These are phyloP conservation scores for Cataglyphis rosenhaueri DNA, from an alignment of 2,888 invertebrate genomes.

Conservation along the genomic window DNA sequence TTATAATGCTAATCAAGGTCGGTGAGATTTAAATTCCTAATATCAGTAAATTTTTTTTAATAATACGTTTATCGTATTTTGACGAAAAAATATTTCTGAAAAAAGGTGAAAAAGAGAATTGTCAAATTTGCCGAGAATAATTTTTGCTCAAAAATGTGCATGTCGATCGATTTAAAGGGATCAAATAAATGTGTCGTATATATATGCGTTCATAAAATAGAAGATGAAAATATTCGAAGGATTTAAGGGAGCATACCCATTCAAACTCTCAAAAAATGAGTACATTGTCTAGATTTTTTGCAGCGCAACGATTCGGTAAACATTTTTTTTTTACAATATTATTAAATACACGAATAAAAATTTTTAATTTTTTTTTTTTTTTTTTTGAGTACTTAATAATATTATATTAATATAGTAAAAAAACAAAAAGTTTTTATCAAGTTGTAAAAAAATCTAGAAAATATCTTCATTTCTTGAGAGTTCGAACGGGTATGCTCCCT, in stretches of 20 bases:
- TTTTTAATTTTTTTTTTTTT: too few relatives aligned
- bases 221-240: background rate
- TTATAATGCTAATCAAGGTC: background rate
- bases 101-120: conserved; percentile 52
- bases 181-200: background rate
- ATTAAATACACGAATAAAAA: too few relatives aligned
- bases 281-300: too few relatives aligned
- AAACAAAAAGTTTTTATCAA: too few relatives aligned
- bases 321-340: too few relatives aligned
- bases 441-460: too few relatives aligned
- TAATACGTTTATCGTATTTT: background rate
- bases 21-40: background rate
- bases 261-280: too few relatives aligned
- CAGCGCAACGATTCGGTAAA: too few relatives aligned
- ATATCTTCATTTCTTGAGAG: too few relatives aligned
- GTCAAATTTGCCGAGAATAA: background rate
- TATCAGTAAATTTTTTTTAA: background rate
- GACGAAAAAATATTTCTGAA: conserved; percentile 72
- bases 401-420: too few relatives aligned
- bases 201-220: background rate
- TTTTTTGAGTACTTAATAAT: too few relatives aligned
- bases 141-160: background rate
- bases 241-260: background rate
- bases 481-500: too few relatives aligned
- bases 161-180: conserved; percentile 6